These are phyloP conservation scores for rat (Rattus norvegicus) DNA, from an alignment of 2,113 vertebrate species.

Conservation along the genomic window DNA sequence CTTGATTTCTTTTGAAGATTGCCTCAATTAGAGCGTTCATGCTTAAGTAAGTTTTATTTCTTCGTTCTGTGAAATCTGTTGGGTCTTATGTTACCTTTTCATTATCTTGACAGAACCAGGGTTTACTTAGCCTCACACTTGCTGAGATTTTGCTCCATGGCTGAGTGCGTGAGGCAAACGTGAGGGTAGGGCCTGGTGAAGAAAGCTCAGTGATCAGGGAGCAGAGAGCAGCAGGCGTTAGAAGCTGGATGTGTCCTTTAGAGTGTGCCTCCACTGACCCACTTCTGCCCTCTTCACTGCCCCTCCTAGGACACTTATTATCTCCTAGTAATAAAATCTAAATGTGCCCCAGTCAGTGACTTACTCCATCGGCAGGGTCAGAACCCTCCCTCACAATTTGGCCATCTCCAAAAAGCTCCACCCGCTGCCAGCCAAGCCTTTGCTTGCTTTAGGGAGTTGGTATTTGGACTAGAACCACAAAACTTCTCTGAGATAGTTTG, in stretches of 20 bases:
- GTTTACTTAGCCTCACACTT: background rate
- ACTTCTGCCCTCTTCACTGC: background rate
- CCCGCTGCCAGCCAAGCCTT: background rate
- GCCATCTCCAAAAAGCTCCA: background rate
- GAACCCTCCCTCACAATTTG: background rate
- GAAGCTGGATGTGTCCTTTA: background rate
- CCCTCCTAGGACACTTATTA: background rate
- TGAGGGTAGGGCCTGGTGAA: background rate
- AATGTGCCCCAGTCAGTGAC: too few species aligned
- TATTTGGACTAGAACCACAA: background rate
- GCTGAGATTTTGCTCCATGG: background rate
- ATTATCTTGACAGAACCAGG: background rate
- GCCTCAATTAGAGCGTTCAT: background rate
- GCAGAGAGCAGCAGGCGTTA: background rate
- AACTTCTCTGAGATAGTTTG: slow-evolving; percentile 9
- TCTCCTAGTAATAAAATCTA: background rate
- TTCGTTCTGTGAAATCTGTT: slow-evolving; percentile 22
- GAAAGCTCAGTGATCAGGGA: background rate
- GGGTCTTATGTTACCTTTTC: background rate
- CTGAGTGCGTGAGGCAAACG: background rate
- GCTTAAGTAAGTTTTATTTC: background rate
- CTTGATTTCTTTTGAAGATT: background rate
- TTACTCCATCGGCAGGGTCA: background rate
- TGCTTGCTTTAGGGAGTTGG: background rate
- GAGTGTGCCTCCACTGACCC: rapidly evolving